These are phyloP conservation scores for Chaitophorus viminalis DNA, from an alignment of 2,888 invertebrate species.

Conservation along the genomic window DNA sequence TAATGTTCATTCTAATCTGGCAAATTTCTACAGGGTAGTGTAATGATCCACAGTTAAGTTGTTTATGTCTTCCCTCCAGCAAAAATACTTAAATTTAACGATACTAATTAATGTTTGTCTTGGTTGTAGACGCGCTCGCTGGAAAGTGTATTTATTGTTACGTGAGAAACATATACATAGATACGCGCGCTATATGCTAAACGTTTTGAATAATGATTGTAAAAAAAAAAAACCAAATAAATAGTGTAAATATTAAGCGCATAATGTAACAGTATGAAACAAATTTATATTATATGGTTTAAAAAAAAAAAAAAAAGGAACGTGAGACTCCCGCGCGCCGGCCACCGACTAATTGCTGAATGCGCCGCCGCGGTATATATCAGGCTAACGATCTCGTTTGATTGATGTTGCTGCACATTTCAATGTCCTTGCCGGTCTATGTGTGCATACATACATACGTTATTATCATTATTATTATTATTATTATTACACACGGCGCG, in stretches of 20 bases:
- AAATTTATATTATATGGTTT: constrained; percentile 29
- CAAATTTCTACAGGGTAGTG: constrained; percentile 44
- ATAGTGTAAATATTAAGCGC: constrained; percentile 56
- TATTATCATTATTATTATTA: constrained; percentile 38
- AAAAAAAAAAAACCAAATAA: constrained; percentile 22
- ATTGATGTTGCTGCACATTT: constrained; percentile 61
- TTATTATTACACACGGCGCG: no score
- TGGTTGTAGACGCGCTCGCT: not conserved
- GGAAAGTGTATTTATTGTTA: constrained; percentile 32
- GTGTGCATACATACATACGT: constrained; percentile 13
- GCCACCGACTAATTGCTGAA: constrained; percentile 59
- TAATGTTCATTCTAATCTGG: constrained; percentile 32
- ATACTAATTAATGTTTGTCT: constrained; percentile 49
- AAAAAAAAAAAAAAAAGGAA: constrained; percentile 60
- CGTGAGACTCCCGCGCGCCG: constrained; percentile 48
- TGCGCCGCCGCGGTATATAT: constrained; percentile 20
- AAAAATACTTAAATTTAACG: constrained; percentile 35
- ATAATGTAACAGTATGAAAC: constrained; percentile 22
- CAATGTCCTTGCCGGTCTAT: constrained; percentile 55
- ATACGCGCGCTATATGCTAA: constrained; percentile 13
- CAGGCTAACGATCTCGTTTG: constrained; percentile 60
- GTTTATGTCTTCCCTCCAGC: constrained; percentile 6
- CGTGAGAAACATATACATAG: constrained; percentile 37
- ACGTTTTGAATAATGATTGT: constrained; percentile 53
- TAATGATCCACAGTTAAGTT: constrained; percentile 32